A percentile compares a stretch with the other conserved stretches of the same genome.
phyloP scores from a whole-genome alignment of 2,888 invertebrate species.

The Sepioteuthis lessoniana region DNA sequence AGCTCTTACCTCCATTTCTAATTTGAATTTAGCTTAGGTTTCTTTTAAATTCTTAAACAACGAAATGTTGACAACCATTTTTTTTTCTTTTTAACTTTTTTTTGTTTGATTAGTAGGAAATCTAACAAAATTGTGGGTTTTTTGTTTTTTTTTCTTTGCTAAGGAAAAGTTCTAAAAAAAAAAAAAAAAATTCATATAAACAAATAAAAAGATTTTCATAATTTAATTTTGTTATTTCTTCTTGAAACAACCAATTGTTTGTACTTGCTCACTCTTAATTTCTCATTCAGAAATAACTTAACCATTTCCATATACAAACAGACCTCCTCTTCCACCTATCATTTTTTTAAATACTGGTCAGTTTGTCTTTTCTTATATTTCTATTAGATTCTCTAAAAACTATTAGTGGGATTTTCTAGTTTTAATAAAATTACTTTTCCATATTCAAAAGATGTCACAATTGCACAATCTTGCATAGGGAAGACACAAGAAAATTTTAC shows the following conservation, averaged over 20 bases:
- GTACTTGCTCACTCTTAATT: no score
- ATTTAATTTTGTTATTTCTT: no score
- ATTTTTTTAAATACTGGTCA: no score
- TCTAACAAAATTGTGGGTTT: no score
- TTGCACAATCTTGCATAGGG: neutral
- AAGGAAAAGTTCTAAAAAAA: neutral
- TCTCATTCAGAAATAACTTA: no score
- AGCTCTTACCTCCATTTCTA: neutral
- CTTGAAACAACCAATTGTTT: no score
- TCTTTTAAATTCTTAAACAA: neutral
- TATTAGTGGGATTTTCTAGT: no score
- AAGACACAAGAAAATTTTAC: neutral
- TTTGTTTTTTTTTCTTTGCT: neutral
- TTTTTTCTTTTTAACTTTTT: neutral
- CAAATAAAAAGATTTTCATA: neutral
- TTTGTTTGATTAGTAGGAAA: neutral
- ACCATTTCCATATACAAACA: no score
- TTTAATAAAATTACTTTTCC: no score
- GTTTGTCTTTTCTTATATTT: no score
- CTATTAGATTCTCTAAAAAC: no score
- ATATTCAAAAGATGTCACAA: neutral
- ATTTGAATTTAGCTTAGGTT: neutral
- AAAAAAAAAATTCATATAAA: neutral
- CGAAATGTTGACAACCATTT: neutral
- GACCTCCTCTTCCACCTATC: no score